These are phyloP conservation scores for Meriones psammophilus DNA, from an alignment of 2,797 vertebrate species.

Conservation along the genomic window DNA sequence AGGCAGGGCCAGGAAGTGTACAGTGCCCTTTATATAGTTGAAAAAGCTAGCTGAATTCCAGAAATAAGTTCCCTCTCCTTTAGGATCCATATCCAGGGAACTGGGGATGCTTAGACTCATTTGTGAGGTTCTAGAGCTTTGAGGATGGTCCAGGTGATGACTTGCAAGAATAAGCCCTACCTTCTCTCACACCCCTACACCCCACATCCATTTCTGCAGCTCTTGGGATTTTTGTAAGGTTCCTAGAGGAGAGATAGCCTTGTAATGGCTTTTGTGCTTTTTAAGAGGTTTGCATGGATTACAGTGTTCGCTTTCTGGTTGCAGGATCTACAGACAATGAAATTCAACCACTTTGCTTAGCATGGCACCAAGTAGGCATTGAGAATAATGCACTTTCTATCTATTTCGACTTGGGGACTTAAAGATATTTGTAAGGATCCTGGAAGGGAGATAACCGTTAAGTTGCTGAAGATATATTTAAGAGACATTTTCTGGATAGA, in stretches of 20 bases:
- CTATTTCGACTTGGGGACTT: not conserved
- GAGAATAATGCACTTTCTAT: not conserved
- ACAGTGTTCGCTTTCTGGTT: not conserved
- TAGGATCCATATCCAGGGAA: not conserved
- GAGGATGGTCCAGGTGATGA: not conserved
- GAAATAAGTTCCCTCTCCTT: not conserved
- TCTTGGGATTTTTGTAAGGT: not conserved
- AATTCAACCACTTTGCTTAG: not conserved
- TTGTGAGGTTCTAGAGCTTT: not conserved
- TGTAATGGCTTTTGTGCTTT: not conserved
- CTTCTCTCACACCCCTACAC: no score
- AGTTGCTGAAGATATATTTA: not conserved
- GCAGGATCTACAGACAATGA: not conserved
- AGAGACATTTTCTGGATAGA: not conserved
- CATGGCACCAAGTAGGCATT: not conserved
- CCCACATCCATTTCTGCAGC: not conserved
- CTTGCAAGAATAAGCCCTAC: not conserved
- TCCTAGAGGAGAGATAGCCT: not conserved
- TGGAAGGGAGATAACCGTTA: not conserved
- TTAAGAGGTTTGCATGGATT: not conserved
- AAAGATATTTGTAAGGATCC: not conserved
- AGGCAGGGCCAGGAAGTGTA: not conserved
- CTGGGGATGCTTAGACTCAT: not conserved
- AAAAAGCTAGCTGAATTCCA: not conserved
- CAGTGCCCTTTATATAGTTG: not conserved